Conservation (phyloP, 2,797 vertebrate species). For the Sphenopsis melanotis region DNA sequence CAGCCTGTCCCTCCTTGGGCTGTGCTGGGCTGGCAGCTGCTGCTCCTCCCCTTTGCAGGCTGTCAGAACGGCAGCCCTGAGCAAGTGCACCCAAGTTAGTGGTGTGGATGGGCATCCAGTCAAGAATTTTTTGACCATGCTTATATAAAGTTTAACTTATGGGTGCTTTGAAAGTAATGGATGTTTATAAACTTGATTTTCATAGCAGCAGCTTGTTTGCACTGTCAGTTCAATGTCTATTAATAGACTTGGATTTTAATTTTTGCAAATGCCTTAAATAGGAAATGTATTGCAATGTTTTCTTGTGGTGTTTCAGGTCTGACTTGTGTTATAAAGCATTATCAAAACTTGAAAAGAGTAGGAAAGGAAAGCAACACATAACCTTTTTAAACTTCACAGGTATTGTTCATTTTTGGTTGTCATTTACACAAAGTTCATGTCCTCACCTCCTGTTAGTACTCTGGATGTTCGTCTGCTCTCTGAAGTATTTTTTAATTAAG, state of each 20-base stretch:
- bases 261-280: background rate
- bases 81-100: too few species aligned
- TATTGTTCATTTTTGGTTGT: background rate
- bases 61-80: background rate
- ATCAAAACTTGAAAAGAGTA: background rate
- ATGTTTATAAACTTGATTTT: background rate
- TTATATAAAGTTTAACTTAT: background rate
- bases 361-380: background rate
- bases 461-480: fast-evolving
- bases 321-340: background rate
- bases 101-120: background rate
- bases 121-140: background rate
- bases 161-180: background rate
- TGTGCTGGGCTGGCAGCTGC: background rate
- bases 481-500: background rate
- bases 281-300: background rate
- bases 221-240: background rate
- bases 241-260: background rate
- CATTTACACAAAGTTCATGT: background rate
- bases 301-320: background rate
- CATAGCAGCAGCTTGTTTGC: background rate
- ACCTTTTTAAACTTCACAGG: background rate
- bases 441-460: background rate
- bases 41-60: background rate
- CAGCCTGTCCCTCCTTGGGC: fast-evolving